Percentiles rank a stretch among this genome's conserved stretches.
Conservation (phyloP, 2,888 invertebrate species). For the Athripsodes cinereus region DNA sequence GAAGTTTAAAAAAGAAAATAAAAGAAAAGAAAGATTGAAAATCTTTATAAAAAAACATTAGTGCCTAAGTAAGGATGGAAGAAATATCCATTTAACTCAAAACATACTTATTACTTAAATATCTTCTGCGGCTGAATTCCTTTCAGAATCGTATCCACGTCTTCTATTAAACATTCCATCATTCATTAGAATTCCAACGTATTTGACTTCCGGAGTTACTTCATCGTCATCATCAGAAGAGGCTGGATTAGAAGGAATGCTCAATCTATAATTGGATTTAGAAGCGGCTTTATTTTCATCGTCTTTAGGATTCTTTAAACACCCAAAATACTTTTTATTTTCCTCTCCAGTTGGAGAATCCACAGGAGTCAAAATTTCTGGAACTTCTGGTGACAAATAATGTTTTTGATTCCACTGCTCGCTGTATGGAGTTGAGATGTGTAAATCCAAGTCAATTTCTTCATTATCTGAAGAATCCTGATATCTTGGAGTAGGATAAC, state of each 20-base stretch:
- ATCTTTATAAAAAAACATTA: not conserved
- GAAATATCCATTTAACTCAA: not conserved
- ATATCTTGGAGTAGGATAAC: conserved; percentile 1
- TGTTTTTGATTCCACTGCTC: conserved; percentile 25
- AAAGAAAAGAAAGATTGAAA: not conserved
- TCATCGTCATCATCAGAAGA: conserved; percentile 22
- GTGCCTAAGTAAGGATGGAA: not conserved
- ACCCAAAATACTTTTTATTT: not conserved
- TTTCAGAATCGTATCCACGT: not conserved
- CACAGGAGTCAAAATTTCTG: not conserved
- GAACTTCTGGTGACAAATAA: conserved; percentile 10
- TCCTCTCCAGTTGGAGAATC: not conserved
- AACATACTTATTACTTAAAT: too few species aligned
- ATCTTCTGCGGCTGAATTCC: not conserved
- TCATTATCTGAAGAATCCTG: conserved; percentile 13
- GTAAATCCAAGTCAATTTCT: conserved; percentile 19
- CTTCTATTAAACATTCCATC: conserved; percentile 19
- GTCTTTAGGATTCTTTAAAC: not conserved
- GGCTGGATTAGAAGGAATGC: conserved; percentile 11
- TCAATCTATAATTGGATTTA: conserved; percentile 15
- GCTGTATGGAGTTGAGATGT: conserved; percentile 22
- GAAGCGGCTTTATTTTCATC: not conserved
- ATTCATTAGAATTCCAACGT: conserved; percentile 15
- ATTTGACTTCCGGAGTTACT: conserved; percentile 24
- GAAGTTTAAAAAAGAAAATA: not conserved